Conservation (phyloP, 2,888 invertebrate genomes). For the Mesopsocus fuscifrons region DNA sequence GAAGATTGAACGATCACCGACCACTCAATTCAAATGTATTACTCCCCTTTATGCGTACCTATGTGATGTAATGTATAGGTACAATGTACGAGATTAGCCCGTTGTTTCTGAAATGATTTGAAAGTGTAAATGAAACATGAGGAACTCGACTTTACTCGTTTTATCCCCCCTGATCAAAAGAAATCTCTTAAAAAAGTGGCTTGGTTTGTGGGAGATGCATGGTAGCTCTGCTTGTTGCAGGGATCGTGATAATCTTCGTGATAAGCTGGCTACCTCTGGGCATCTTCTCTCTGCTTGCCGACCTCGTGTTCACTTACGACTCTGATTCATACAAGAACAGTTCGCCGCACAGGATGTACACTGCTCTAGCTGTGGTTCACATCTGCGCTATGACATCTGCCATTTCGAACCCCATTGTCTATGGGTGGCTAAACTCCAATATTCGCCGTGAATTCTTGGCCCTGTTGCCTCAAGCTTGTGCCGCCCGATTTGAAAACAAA, state of each 20-base stretch:
- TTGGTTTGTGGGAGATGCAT: no score
- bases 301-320: slow-evolving; percentile 20
- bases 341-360: slow-evolving; percentile 22
- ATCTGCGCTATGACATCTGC: slow-evolving; percentile 35
- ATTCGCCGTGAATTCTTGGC: slow-evolving; percentile 29
- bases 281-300: slow-evolving; percentile 28
- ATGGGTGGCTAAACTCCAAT: slow-evolving; percentile 39
- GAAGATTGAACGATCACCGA: no score
- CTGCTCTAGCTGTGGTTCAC: slow-evolving; percentile 31
- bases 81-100: no score
- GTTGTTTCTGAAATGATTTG: no score
- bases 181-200: no score
- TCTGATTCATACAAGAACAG: slow-evolving; percentile 16
- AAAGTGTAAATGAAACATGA: no score
- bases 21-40: no score
- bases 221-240: no score
- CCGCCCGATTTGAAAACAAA: slow-evolving; percentile 2
- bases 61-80: no score
- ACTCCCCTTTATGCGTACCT: no score
- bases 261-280: slow-evolving; percentile 37
- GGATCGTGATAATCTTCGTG: slow-evolving; percentile 28
- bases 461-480: slow-evolving; percentile 16
- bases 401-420: slow-evolving; percentile 35
- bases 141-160: no score
- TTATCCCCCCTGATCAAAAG: no score